Evolutionary conservation across 2,888 invertebrate genomes (phyloP).

Genomic region (Galerucella nymphaeae): DNA sequence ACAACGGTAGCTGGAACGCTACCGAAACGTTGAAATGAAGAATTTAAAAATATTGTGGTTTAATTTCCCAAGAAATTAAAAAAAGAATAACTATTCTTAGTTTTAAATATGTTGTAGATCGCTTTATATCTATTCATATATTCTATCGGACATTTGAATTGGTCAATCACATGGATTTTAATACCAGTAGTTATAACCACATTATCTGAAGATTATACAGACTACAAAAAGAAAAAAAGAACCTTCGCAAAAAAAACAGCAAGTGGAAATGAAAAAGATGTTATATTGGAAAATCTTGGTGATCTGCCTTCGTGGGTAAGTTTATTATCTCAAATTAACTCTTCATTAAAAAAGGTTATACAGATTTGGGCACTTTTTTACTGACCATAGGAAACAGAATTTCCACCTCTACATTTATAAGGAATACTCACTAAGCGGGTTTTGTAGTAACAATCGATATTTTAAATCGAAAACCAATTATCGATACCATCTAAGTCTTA

Average conservation of each 20-base stretch:
- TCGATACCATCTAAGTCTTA: too few relatives aligned
- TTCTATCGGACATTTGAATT: slow-evolving; percentile 48
- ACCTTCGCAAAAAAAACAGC: slow-evolving; percentile 45
- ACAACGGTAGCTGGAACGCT: too few relatives aligned
- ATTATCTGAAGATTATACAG: slow-evolving; percentile 36
- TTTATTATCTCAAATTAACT: background rate
- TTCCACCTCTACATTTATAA: too few relatives aligned
- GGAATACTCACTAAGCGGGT: too few relatives aligned
- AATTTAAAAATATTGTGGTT: too few relatives aligned
- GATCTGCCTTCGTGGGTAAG: slow-evolving; percentile 54
- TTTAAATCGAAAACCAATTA: too few relatives aligned
- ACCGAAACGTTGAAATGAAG: too few relatives aligned
- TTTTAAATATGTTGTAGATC: slow-evolving; percentile 41
- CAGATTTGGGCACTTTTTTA: too few relatives aligned
- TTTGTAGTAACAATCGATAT: too few relatives aligned
- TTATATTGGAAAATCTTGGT: slow-evolving; percentile 45
- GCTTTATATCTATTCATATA: slow-evolving; percentile 46
- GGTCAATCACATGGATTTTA: slow-evolving; percentile 49
- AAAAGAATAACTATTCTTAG: too few relatives aligned
- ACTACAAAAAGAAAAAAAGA: slow-evolving; percentile 38
- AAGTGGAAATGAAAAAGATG: slow-evolving; percentile 49
- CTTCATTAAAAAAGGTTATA: background rate
- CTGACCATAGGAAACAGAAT: too few relatives aligned
- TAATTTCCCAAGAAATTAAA: too few relatives aligned
- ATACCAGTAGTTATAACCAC: slow-evolving; percentile 42